These are phyloP conservation scores for Hedychridium roseum DNA, from an alignment of 2,888 invertebrate genomes.

Conservation along the genomic window DNA sequence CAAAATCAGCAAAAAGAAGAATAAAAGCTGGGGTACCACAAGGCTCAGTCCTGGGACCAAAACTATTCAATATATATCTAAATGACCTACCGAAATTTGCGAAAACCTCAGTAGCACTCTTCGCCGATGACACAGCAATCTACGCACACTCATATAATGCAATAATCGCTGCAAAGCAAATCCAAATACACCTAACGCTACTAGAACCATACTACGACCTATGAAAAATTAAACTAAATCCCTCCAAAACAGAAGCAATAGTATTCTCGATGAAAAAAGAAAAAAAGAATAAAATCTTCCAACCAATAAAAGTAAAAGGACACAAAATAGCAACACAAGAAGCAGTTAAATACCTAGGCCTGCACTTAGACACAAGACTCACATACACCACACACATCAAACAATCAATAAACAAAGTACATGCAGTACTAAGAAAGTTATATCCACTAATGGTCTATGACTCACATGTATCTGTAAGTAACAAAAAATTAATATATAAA, in stretches of 20 bases:
- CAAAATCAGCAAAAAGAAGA: slow-evolving; percentile 13
- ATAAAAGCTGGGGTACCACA: slow-evolving; percentile 27
- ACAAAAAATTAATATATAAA: slow-evolving; percentile 40
- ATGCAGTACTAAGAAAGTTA: slow-evolving; percentile 22
- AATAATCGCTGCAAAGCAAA: slow-evolving; percentile 25
- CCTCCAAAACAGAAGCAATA: slow-evolving; percentile 21
- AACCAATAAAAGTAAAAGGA: slow-evolving; percentile 20
- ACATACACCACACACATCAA: slow-evolving; percentile 27
- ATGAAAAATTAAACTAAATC: slow-evolving; percentile 22
- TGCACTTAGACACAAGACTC: slow-evolving; percentile 27
- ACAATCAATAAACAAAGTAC: slow-evolving; percentile 24
- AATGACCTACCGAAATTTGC: slow-evolving; percentile 23
- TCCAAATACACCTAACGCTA: slow-evolving; percentile 23
- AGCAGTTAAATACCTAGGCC: slow-evolving; percentile 35
- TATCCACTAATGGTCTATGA: slow-evolving; percentile 32
- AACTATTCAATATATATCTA: slow-evolving; percentile 35
- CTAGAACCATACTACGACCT: slow-evolving; percentile 8
- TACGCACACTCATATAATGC: slow-evolving; percentile 30
- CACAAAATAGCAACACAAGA: slow-evolving; percentile 13
- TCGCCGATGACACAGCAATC: slow-evolving; percentile 35
- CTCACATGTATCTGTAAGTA: slow-evolving; percentile 20
- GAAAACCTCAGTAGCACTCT: slow-evolving; percentile 21
- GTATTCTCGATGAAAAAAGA: slow-evolving; percentile 19
- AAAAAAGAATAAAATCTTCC: slow-evolving; percentile 13
- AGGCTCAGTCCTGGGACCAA: slow-evolving; percentile 33